Percentiles rank a stretch among this genome's conserved stretches.
Conservation (phyloP, 2,888 invertebrate genomes). For the Eupithecia vulgata region DNA sequence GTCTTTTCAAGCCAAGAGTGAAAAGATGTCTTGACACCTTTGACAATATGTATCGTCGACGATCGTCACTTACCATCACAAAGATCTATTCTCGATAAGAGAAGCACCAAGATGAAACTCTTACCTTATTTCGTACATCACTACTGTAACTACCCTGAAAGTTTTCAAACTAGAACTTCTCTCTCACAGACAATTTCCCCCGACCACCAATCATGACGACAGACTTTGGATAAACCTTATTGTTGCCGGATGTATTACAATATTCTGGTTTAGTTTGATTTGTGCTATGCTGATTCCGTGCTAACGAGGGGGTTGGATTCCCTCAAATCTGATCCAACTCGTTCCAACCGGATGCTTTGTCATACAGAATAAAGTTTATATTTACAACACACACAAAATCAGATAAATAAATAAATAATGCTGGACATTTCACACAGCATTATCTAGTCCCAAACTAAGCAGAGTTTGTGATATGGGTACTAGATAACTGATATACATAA, state of each 20-base stretch:
- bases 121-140: not conserved
- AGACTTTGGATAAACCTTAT: not conserved
- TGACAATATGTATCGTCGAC: too few species aligned
- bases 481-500: too few species aligned
- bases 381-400: too few species aligned
- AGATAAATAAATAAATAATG: too few species aligned
- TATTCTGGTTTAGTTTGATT: not conserved
- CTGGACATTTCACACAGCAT: too few species aligned
- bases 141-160: not conserved
- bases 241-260: not conserved
- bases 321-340: not conserved
- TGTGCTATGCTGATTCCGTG: not conserved
- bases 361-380: not conserved
- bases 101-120: not conserved
- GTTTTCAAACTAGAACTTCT: constrained; percentile 3
- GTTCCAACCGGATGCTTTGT: not conserved
- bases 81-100: too few species aligned
- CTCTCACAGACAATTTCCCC: constrained; percentile 17
- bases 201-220: constrained; percentile 14
- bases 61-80: too few species aligned
- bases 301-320: not conserved
- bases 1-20: too few species aligned
- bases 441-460: too few species aligned
- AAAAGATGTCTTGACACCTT: too few species aligned
- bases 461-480: too few species aligned